phyloP scores from a whole-genome alignment of 2,113 vertebrate species.

The Alectura lathami region DNA sequence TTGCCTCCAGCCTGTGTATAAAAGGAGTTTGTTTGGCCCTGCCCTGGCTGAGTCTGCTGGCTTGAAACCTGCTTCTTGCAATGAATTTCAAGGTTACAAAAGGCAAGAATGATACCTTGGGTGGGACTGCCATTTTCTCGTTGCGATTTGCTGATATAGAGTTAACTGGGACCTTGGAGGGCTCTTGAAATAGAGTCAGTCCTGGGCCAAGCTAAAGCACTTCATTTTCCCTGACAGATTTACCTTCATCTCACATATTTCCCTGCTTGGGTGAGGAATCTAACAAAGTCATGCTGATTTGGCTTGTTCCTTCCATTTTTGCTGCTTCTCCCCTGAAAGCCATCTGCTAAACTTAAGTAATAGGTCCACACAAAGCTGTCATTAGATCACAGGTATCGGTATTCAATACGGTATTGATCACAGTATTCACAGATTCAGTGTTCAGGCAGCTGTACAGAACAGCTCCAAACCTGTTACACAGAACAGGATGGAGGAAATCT shows the following conservation, averaged over 20 bases:
- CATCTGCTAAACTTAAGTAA: neutral
- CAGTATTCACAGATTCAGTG: neutral
- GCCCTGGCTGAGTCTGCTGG: neutral
- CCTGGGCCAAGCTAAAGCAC: neutral
- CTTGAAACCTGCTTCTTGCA: neutral
- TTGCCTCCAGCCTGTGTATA: neutral
- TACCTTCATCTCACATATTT: neutral
- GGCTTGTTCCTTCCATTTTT: neutral
- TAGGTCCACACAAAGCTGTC: neutral
- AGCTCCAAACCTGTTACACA: neutral
- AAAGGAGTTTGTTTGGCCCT: neutral
- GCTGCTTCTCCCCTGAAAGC: neutral
- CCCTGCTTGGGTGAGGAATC: neutral
- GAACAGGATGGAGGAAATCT: neutral
- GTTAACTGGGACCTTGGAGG: neutral
- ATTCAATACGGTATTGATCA: constrained; percentile 26
- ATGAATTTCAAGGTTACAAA: neutral
- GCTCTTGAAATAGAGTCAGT: neutral
- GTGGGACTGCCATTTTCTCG: neutral
- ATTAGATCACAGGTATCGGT: neutral
- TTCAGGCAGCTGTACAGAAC: neutral
- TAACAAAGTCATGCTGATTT: neutral
- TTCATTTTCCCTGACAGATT: neutral
- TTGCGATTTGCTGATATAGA: neutral
- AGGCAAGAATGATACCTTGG: neutral